Conservation (phyloP, 2,888 invertebrate species). For the Leistus spinibarbis region DNA sequence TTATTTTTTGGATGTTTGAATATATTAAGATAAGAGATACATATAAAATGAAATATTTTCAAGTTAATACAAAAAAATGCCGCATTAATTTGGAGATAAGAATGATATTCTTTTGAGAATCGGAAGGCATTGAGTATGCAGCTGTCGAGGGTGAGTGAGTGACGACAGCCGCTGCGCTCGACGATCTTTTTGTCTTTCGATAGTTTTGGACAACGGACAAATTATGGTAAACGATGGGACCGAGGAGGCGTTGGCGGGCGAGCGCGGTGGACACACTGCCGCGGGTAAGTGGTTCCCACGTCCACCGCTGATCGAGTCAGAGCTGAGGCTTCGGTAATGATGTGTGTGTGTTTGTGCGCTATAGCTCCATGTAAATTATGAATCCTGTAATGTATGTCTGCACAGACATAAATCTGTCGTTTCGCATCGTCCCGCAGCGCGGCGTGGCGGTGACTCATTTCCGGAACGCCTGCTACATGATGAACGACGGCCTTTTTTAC, state of each 20-base stretch:
- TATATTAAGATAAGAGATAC: too few relatives aligned
- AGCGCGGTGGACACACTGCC: background rate
- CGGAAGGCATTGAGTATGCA: background rate
- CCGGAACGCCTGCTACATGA: background rate
- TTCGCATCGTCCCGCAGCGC: constrained; percentile 33
- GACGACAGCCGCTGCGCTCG: background rate
- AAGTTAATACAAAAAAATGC: too few relatives aligned
- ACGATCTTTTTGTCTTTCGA: background rate
- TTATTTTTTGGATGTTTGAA: too few relatives aligned
- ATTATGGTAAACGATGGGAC: constrained; percentile 38
- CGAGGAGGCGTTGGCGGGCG: constrained; percentile 47
- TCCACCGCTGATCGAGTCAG: background rate
- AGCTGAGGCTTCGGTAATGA: constrained; percentile 44
- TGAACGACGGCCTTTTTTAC: constrained; percentile 27
- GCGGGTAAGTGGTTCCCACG: background rate
- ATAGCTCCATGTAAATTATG: constrained; percentile 19
- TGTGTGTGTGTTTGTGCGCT: background rate
- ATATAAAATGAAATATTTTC: too few relatives aligned
- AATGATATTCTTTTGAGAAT: background rate
- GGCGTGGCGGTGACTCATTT: constrained; percentile 14
- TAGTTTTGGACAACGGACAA: background rate
- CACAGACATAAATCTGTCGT: constrained; percentile 48
- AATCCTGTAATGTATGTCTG: constrained; percentile 36
- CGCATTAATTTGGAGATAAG: too few relatives aligned
- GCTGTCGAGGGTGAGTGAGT: background rate